A percentile compares a stretch with the other conserved stretches of the same genome.
These are phyloP conservation scores for Barypeithes pellucidus DNA, from an alignment of 2,888 invertebrate genomes.

Conservation along the genomic window DNA sequence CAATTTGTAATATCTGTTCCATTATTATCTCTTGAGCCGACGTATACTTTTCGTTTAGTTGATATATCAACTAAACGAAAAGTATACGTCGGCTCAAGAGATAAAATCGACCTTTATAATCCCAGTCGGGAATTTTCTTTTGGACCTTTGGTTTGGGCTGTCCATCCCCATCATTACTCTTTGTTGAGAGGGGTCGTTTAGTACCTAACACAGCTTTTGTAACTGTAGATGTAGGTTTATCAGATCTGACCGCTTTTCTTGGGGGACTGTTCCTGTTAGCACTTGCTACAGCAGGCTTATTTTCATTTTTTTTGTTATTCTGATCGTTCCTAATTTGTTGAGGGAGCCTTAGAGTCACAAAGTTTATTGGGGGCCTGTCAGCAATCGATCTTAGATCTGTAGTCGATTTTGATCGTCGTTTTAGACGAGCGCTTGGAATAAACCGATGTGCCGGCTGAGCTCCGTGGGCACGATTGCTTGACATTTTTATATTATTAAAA, in stretches of 20 bases:
- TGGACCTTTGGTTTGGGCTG: slow-evolving; percentile 56
- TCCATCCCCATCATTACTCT: slow-evolving; percentile 45
- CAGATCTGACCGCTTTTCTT: slow-evolving; percentile 26
- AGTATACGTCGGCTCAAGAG: too few relatives aligned
- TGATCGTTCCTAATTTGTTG: not conserved
- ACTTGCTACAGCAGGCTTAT: not conserved
- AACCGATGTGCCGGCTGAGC: not conserved
- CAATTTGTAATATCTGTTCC: slow-evolving; percentile 70
- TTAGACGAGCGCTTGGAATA: not conserved
- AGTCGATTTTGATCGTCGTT: slow-evolving; percentile 54
- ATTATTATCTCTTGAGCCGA: slow-evolving; percentile 73
- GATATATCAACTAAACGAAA: too few relatives aligned
- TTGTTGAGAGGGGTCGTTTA: slow-evolving; percentile 23
- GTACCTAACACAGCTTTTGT: not conserved
- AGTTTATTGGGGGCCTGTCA: slow-evolving; percentile 8
- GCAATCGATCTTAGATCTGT: slow-evolving; percentile 43
- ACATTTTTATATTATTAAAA: slow-evolving; percentile 22
- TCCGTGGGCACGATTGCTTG: slow-evolving; percentile 28
- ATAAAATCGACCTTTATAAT: slow-evolving; percentile 75
- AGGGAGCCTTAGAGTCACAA: not conserved
- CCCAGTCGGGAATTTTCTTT: slow-evolving; percentile 61
- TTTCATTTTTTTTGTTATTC: not conserved
- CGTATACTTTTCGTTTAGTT: slow-evolving; percentile 76
- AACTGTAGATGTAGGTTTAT: not conserved
- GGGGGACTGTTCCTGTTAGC: slow-evolving; percentile 17